Percentiles rank a stretch among this genome's conserved stretches.
Conservation (phyloP, 2,888 invertebrate genomes). For the Plusia festucae region DNA sequence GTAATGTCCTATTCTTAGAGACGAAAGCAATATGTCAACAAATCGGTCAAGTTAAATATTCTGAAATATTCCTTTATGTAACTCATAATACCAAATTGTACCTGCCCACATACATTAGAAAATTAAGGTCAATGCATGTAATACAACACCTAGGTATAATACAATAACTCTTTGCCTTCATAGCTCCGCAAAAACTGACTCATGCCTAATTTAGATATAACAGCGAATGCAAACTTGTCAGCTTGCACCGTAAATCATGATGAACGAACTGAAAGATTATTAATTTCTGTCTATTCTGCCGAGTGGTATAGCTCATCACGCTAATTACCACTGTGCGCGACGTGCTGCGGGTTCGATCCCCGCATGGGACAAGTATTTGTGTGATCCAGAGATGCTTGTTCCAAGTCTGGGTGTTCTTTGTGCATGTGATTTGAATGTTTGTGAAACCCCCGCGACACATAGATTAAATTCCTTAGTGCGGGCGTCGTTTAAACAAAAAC, state of each 20-base stretch:
- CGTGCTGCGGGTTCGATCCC: too few relatives aligned
- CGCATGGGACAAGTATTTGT: too few relatives aligned
- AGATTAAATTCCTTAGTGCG: too few relatives aligned
- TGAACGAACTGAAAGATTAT: slow-evolving; percentile 12
- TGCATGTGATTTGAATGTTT: too few relatives aligned
- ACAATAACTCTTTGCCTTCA: slow-evolving; percentile 30
- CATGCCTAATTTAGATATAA: slow-evolving; percentile 53
- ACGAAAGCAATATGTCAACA: not conserved
- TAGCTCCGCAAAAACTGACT: slow-evolving; percentile 29
- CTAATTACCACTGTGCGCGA: too few relatives aligned
- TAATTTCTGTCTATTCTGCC: too few relatives aligned
- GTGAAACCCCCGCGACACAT: too few relatives aligned
- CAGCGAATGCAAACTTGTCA: slow-evolving; percentile 42
- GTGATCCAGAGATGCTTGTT: too few relatives aligned
- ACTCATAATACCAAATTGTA: not conserved
- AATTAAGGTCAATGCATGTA: slow-evolving; percentile 38
- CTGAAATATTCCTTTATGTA: not conserved
- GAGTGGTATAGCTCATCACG: too few relatives aligned
- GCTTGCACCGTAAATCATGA: slow-evolving; percentile 27
- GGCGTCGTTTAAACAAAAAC: too few relatives aligned
- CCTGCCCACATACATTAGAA: slow-evolving; percentile 27
- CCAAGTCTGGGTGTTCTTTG: too few relatives aligned
- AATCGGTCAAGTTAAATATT: not conserved
- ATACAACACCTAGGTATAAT: slow-evolving; percentile 27
- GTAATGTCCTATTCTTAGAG: too few relatives aligned